Percentiles rank a stretch among this genome's conserved stretches.
Conservation (phyloP, 2,797 vertebrate species). For the Gephyroberyx darwinii region DNA sequence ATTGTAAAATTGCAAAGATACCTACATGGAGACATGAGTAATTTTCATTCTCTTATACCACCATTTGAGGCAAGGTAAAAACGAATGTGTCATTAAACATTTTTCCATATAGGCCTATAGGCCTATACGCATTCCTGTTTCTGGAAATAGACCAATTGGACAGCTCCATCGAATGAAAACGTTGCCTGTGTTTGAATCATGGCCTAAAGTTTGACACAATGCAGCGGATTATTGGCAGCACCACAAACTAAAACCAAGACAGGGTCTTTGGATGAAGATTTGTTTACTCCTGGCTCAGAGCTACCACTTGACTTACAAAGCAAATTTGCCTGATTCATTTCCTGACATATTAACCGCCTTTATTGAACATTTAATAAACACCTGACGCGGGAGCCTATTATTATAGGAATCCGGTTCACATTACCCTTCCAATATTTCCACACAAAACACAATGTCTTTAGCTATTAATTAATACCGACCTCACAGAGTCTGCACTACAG, state of each 20-base stretch:
- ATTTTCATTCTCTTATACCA: no score
- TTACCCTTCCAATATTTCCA: constrained; percentile 77
- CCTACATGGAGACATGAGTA: no score
- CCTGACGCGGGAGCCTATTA: constrained; percentile 73
- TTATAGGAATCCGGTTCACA: constrained; percentile 68
- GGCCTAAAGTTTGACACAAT: constrained; percentile 35
- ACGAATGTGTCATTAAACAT: no score
- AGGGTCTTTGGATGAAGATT: constrained; percentile 26
- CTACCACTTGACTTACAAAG: constrained; percentile 60
- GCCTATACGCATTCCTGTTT: not conserved
- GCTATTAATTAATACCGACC: constrained; percentile 84
- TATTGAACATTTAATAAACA: constrained; percentile 81
- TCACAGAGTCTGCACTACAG: constrained; percentile 70
- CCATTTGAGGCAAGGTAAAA: no score
- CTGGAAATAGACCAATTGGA: constrained; percentile 42
- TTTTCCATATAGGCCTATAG: no score
- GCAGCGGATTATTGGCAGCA: constrained; percentile 15
- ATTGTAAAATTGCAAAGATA: not conserved
- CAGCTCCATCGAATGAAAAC: constrained; percentile 36
- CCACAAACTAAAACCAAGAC: constrained; percentile 33
- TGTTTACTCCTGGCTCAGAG: constrained; percentile 43
- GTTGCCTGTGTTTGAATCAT: constrained; percentile 21
- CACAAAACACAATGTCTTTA: constrained; percentile 77
- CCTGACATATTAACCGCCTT: constrained; percentile 76
- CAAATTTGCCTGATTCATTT: constrained; percentile 68